These are phyloP conservation scores for Kryptopterus vitreolus DNA, from an alignment of 2,797 vertebrate species.

Conservation along the genomic window DNA sequence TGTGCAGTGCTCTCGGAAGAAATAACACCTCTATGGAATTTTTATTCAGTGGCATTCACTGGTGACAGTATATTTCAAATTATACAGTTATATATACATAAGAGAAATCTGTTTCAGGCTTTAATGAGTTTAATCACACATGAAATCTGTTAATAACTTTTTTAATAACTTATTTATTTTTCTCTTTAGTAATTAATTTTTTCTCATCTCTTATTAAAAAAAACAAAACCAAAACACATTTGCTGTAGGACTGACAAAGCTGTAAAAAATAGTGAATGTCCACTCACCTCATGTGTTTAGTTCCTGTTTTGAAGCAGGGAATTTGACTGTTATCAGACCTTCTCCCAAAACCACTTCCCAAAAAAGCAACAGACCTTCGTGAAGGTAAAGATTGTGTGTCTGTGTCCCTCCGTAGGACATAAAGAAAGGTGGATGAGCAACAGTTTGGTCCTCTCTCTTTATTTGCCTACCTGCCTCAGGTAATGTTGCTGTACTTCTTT, in stretches of 20 bases:
- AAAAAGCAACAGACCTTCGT: constrained; percentile 1
- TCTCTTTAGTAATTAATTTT: not conserved
- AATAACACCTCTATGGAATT: not conserved
- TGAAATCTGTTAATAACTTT: not conserved
- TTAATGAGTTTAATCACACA: not conserved
- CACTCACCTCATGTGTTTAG: constrained; percentile 68
- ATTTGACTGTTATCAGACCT: not conserved
- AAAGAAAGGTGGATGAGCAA: constrained; percentile 30
- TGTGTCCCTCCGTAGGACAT: constrained; percentile 6
- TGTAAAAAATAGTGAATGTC: not conserved
- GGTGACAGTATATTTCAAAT: not conserved
- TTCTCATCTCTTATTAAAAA: not conserved
- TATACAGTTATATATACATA: not conserved
- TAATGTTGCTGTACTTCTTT: constrained; percentile 75
- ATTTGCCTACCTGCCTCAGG: constrained; percentile 79
- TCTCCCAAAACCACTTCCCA: constrained; percentile 26
- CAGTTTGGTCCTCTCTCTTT: constrained; percentile 66
- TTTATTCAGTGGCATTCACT: not conserved
- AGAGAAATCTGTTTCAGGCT: not conserved
- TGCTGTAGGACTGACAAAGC: no score
- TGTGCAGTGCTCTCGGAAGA: no score
- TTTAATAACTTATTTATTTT: not conserved
- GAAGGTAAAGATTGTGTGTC: constrained; percentile 4
- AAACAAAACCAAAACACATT: not conserved
- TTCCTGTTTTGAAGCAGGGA: constrained; percentile 43